Conservation (phyloP, 2,888 invertebrate genomes). For the Eubasilissa splendida region DNA sequence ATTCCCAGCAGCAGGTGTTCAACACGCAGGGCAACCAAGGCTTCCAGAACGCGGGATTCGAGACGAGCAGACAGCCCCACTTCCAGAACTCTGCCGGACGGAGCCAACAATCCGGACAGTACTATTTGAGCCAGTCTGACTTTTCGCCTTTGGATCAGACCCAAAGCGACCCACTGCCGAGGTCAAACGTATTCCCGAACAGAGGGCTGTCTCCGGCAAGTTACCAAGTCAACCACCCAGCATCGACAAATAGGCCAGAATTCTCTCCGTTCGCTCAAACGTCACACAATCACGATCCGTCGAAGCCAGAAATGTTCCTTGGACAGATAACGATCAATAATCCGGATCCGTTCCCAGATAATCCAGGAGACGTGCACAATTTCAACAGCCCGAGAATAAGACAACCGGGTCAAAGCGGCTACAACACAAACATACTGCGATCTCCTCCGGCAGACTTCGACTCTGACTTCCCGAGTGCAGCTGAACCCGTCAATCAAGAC, state of each 20-base stretch:
- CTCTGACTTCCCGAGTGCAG: conserved; percentile 57
- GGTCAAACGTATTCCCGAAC: conserved; percentile 49
- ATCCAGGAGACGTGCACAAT: conserved; percentile 56
- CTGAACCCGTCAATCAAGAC: conserved; percentile 62
- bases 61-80: conserved; percentile 62
- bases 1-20: conserved; percentile 61
- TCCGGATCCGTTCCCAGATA: conserved; percentile 67
- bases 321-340: conserved; percentile 77
- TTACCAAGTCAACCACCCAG: conserved; percentile 69
- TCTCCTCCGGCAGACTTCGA: conserved; percentile 64
- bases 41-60: conserved; percentile 64
- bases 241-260: conserved; percentile 73
- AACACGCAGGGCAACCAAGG: conserved; percentile 58
- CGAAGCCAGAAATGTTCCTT: conserved; percentile 76
- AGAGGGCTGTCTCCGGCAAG: conserved; percentile 69
- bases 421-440: conserved; percentile 71
- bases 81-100: conserved; percentile 69
- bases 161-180: conserved; percentile 16
- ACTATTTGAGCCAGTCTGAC: conserved; percentile 70
- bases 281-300: conserved; percentile 74
- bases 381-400: conserved; percentile 57
- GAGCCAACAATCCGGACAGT: conserved; percentile 69
- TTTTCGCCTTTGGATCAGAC: conserved; percentile 61
- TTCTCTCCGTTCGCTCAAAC: conserved; percentile 70
- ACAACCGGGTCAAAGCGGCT: conserved; percentile 47